Conservation (phyloP, 1,140 invertebrate species). For the Carcinoscorpius rotundicauda region DNA sequence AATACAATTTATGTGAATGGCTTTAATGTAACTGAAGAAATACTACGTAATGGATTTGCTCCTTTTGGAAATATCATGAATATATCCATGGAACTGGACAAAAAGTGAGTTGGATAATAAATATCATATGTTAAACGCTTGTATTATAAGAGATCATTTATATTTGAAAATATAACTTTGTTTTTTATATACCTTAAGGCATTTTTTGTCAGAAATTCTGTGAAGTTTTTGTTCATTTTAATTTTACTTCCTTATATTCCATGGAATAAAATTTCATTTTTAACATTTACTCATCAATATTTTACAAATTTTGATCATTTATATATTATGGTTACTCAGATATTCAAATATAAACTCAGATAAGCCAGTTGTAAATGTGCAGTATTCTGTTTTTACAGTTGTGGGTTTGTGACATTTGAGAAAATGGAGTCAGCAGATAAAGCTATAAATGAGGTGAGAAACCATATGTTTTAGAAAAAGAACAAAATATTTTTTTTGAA, state of each 20-base stretch:
- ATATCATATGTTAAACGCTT: no score
- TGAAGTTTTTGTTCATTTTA: conserved; percentile 35
- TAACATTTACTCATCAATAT: no score
- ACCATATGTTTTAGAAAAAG: conserved; percentile 39
- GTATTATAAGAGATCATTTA: conserved; percentile 35
- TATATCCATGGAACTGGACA: conserved; percentile 79
- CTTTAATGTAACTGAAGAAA: conserved; percentile 66
- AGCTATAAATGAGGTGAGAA: conserved; percentile 77
- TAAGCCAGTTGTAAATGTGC: no score
- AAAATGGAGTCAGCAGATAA: conserved; percentile 70
- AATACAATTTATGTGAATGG: conserved; percentile 77
- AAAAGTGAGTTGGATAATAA: conserved; percentile 36
- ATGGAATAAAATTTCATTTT: no score
- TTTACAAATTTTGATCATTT: no score
- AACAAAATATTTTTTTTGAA: no score
- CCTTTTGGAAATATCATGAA: conserved; percentile 69
- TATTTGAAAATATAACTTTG: conserved; percentile 7
- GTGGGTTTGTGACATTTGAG: conserved; percentile 87
- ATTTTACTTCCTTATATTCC: no score
- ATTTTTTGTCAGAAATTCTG: conserved; percentile 23
- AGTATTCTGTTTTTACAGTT: conserved; percentile 27
- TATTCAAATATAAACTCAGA: no score
- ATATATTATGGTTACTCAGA: no score
- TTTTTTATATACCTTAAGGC: conserved; percentile 10
- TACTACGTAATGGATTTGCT: conserved; percentile 62